Evolutionary conservation across 1,140 invertebrate species (phyloP).

Genomic region (Sminthurinus signatus): DNA sequence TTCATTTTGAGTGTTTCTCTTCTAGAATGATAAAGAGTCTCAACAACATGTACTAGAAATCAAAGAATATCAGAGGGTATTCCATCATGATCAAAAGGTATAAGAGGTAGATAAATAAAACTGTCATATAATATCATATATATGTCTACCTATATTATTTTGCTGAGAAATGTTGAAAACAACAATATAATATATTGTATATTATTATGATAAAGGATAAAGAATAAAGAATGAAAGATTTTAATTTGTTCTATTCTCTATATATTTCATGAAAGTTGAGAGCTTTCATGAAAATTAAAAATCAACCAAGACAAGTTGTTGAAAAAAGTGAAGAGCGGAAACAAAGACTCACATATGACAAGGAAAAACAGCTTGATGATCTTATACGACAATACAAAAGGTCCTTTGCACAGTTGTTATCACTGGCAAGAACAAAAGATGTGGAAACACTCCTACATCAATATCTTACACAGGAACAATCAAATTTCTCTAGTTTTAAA

Average conservation of each 20-base stretch:
- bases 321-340: conserved; percentile 16
- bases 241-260: too few relatives aligned
- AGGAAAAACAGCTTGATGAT: conserved; percentile 28
- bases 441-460: conserved; percentile 20
- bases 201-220: too few relatives aligned
- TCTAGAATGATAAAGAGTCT: conserved; percentile 39
- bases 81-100: conserved; percentile 36
- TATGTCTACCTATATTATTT: too few relatives aligned
- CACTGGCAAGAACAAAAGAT: conserved; percentile 16
- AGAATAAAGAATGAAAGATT: too few relatives aligned
- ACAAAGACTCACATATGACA: conserved; percentile 5
- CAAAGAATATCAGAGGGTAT: conserved; percentile 31
- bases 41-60: conserved; percentile 35
- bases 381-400: conserved; percentile 25
- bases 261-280: too few relatives aligned
- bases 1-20: too few relatives aligned
- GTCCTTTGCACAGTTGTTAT: conserved; percentile 28
- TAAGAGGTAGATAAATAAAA: too few relatives aligned
- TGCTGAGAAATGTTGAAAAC: too few relatives aligned
- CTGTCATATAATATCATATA: too few relatives aligned
- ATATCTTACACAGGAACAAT: conserved; percentile 26
- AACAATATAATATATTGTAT: too few relatives aligned
- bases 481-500: conserved; percentile 32
- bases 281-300: conserved; percentile 26
- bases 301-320: conserved; percentile 13